Evolutionary conservation across 2,113 vertebrate species (phyloP).

Genomic region (Dermatemys mawii): DNA sequence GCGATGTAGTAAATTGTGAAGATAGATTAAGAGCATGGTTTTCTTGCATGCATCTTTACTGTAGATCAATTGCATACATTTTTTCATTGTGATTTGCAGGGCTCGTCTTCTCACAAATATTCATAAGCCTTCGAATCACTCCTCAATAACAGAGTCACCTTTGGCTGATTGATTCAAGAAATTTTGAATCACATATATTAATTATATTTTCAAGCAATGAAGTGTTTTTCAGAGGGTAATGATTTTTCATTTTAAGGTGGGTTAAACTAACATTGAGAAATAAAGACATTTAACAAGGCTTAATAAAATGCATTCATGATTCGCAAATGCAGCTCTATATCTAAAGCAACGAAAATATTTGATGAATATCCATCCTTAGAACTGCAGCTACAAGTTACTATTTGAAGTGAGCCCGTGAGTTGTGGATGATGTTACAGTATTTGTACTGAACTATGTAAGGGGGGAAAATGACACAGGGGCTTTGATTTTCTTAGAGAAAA

Average conservation of each 20-base stretch:
- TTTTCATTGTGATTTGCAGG: neutral
- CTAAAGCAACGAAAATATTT: constrained; percentile 14
- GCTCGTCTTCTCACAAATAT: neutral
- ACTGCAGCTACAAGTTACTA: neutral
- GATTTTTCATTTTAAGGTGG: constrained; percentile 33
- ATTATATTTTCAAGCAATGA: constrained; percentile 1
- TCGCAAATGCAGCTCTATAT: neutral
- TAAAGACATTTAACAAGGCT: constrained; percentile 12
- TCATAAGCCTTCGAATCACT: neutral
- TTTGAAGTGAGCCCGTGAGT: constrained; percentile 14
- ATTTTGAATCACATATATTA: constrained; percentile 1
- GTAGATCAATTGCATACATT: neutral
- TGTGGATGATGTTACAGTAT: no score
- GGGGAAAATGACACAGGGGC: neutral
- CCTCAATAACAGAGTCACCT: constrained; percentile 8
- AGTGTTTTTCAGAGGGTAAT: neutral
- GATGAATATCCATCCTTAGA: neutral
- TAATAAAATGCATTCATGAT: neutral
- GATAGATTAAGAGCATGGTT: neutral
- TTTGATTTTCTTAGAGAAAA: neutral
- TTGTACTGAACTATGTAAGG: neutral
- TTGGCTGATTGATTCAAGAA: constrained; percentile 1
- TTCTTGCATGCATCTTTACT: neutral
- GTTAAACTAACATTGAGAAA: neutral
- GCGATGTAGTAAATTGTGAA: neutral